phyloP scores from a whole-genome alignment of 2,797 vertebrate species.

The Prunella strophiata region DNA sequence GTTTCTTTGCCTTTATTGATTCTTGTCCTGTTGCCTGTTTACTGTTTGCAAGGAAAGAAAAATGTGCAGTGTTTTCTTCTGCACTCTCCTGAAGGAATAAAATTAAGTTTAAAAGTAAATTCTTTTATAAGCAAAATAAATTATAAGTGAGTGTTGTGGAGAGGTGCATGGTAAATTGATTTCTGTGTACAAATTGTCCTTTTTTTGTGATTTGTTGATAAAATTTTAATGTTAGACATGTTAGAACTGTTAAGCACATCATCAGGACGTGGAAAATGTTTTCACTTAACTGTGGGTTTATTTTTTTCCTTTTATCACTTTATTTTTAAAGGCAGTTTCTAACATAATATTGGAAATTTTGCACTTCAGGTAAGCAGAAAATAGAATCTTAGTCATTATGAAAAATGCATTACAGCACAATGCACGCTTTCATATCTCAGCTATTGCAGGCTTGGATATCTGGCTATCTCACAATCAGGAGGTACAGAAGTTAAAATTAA shows the following conservation, averaged over 20 bases:
- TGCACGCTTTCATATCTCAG: background rate
- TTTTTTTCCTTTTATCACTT: background rate
- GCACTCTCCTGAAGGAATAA: conserved; percentile 31
- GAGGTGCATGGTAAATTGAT: conserved; percentile 72
- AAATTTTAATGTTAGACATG: conserved; percentile 74
- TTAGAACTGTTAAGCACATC: conserved; percentile 70
- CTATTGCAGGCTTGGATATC: background rate
- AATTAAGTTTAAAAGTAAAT: conserved; percentile 63
- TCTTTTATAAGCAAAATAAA: conserved; percentile 72
- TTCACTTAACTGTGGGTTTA: background rate
- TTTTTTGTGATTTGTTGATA: conserved; percentile 72
- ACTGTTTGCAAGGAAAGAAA: background rate
- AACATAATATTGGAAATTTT: conserved; percentile 1
- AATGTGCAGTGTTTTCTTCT: background rate
- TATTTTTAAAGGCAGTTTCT: conserved; percentile 22
- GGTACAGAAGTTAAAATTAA: background rate
- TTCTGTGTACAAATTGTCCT: conserved; percentile 68
- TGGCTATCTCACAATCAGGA: background rate
- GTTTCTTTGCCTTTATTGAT: background rate
- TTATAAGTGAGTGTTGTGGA: conserved; percentile 58
- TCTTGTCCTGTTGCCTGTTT: background rate
- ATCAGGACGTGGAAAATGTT: conserved; percentile 12
- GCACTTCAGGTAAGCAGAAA: conserved; percentile 7
- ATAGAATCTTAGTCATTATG: background rate
- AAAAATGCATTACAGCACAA: background rate